Base-by-base conservation (phyloP, 1,140 invertebrate species). In the Scaptodrosophila lebanonensis region DNA sequence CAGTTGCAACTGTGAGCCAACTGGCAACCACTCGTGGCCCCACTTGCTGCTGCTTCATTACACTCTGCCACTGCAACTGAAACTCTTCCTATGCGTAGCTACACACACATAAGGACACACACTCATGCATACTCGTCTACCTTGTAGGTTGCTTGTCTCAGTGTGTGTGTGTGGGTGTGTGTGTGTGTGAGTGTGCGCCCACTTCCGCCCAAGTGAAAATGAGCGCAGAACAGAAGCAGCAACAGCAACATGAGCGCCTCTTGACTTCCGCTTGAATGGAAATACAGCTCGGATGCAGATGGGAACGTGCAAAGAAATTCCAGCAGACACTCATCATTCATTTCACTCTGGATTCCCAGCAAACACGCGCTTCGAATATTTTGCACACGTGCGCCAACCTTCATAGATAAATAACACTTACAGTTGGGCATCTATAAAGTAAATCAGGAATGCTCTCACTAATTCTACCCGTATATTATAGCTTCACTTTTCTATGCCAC, bases 241-340 rank as follows among this genome's bases (percentile, higher is more conserved):
- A n/a, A n/a, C n/a, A n/a, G n/a, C n/a, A 25, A 25, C 22, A 25
- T 25, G 22, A 8, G 51, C 67, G 20, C 59, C 68, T 62, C 68
- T 77, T 69, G 56, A 58, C 59, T 72, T 77, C 53, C 63, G 61
- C 73, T 72, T 53, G 63, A 77, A 67, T 68, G 60, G 58, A 64
- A 77, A 68, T 79, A 73, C 73, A 72, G 59, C 60, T 39, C 64
- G 52, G 61, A 45, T 69, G 62, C 60, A 64, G 36, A 50, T 47
- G 57, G 65, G 57, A 52, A 66, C 27, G 16, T 16, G 30, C 42
- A 53, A 44, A 35, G 54, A 58, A 42, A 36, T 48, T 50, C 58
- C 43, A 38, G 30, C 49, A 18, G 9, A 51, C 29, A 33, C 45
- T 50, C 43, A 17, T 8, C 40, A 44, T 36, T 22, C 39, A 40